Evolutionary conservation across 2,113 vertebrate genomes (phyloP), one percentile per base, ranked within the genome.

Genomic region (Coryphaenoides rupestris): DNA sequence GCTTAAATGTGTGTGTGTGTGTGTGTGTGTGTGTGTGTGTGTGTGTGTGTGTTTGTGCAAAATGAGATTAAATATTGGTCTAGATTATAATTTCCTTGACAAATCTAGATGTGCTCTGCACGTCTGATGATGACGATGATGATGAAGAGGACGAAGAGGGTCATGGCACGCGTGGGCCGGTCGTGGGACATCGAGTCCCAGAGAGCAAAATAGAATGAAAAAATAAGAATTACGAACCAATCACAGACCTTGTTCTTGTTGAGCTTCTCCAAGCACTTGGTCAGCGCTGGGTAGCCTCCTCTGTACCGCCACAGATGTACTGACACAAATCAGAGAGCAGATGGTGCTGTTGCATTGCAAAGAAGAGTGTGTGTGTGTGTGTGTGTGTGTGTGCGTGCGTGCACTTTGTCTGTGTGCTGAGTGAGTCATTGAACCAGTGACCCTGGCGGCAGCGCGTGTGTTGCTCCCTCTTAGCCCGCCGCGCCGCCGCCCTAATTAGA

Each of bases 221-320:
- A 40, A 21, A 63, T 1, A 16, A 66, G 22, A 1, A 22, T 55
- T 15, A 24, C 3, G 5, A 40, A 13, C 21, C 59, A 22, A 13
- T 21, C 55, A 28, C 22, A 12, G 89, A 95, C 97, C 95, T 94
- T 89, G 72, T 95, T 95, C 54, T 76, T 85, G 66, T 86, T 92
- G 26, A 98, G 84, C 78, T 96, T 98, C 76, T 79, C 87, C 86
- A 98, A 93, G 68, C 93, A 96, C 62, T 98, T 93, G 55, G 80
- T 95, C 77, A 99, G 86, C 3, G 96, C 93, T 0, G 95, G 95
- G 82, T 96, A 98, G 16, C 97, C 96, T 0, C 95, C 96, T 0
- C 88, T 92, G 88, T 98, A 98, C 24, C 95, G 85, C 97, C 97
- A 98, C 3, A 99, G 89, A 69, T 99, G 97, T 81, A 99, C 96